phyloP scores from a whole-genome alignment of 1,140 invertebrate species.

The Solenopsis fugax region DNA sequence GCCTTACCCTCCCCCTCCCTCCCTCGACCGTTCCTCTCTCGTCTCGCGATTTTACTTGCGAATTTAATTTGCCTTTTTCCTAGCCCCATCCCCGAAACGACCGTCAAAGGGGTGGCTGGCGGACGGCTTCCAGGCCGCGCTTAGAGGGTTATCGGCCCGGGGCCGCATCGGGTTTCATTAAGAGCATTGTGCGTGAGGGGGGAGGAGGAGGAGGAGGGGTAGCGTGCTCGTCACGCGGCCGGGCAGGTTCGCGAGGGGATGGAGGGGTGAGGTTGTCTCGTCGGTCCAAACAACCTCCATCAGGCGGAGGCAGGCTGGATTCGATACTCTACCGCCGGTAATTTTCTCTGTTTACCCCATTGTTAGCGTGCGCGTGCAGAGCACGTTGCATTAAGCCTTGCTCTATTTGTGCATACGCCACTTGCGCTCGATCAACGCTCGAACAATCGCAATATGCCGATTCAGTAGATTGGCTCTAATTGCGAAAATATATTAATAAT shows the following conservation, averaged over 20 bases:
- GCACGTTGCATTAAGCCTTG: slow-evolving; percentile 31
- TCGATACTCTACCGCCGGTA: slow-evolving; percentile 67
- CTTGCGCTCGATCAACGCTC: background rate
- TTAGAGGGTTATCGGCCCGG: slow-evolving; percentile 68
- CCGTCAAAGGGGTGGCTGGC: slow-evolving; percentile 74
- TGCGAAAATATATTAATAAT: background rate
- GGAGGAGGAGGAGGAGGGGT: slow-evolving; percentile 22
- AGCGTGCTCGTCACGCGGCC: slow-evolving; percentile 64
- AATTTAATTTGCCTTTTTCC: slow-evolving; percentile 78
- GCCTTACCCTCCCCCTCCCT: background rate
- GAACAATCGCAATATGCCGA: slow-evolving; percentile 40
- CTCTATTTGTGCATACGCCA: slow-evolving; percentile 6
- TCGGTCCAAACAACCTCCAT: slow-evolving; percentile 74
- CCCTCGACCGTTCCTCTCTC: background rate
- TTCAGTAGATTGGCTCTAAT: background rate
- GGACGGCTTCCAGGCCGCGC: slow-evolving; percentile 55
- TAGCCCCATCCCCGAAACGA: slow-evolving; percentile 54
- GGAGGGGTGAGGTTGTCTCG: slow-evolving; percentile 68
- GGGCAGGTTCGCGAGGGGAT: slow-evolving; percentile 56
- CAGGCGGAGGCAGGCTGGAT: slow-evolving; percentile 29
- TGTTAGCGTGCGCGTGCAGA: slow-evolving; percentile 66
- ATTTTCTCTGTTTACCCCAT: slow-evolving; percentile 78
- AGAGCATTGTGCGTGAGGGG: slow-evolving; percentile 75
- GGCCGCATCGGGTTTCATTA: slow-evolving; percentile 80
- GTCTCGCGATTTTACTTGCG: slow-evolving; percentile 73